These are phyloP conservation scores for Mormyrops attenuatus DNA, from an alignment of 2,797 vertebrate genomes.

Conservation along the genomic window DNA sequence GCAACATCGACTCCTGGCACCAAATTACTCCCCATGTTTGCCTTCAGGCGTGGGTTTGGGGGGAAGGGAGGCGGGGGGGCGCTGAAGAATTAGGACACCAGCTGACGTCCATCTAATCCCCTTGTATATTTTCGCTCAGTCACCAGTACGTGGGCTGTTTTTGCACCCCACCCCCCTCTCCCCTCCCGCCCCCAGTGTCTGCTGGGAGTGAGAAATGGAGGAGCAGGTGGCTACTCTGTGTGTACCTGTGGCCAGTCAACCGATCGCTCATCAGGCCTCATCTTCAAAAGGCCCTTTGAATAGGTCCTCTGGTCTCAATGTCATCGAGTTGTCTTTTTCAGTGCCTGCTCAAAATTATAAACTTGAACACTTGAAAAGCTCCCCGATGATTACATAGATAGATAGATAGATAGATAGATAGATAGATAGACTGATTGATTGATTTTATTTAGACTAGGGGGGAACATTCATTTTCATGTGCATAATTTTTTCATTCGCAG, in stretches of 20 bases:
- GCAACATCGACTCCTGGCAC: conserved; percentile 9
- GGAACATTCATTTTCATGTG: not conserved
- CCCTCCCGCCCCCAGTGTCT: not conserved
- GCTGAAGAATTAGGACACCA: conserved; percentile 24
- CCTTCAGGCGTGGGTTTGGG: not conserved
- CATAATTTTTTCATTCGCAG: not conserved
- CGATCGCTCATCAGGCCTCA: not conserved
- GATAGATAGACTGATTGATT: too few species aligned
- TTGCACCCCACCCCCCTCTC: not conserved
- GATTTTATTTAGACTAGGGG: not conserved
- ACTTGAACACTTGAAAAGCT: not conserved
- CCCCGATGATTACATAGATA: not conserved
- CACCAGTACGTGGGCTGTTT: not conserved
- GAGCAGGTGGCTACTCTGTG: not conserved
- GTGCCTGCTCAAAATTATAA: not conserved
- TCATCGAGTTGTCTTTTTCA: not conserved
- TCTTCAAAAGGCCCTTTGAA: conserved; percentile 5
- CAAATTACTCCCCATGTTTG: conserved; percentile 20
- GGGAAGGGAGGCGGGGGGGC: not conserved
- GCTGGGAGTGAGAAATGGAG: not conserved
- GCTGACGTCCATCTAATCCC: conserved; percentile 25
- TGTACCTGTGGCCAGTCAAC: conserved; percentile 15
- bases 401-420: not conserved
- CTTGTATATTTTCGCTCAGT: conserved; percentile 19
- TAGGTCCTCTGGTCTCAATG: not conserved